Evolutionary conservation across 2,113 vertebrate species (phyloP).

Genomic region (Cromileptes altivelis): DNA sequence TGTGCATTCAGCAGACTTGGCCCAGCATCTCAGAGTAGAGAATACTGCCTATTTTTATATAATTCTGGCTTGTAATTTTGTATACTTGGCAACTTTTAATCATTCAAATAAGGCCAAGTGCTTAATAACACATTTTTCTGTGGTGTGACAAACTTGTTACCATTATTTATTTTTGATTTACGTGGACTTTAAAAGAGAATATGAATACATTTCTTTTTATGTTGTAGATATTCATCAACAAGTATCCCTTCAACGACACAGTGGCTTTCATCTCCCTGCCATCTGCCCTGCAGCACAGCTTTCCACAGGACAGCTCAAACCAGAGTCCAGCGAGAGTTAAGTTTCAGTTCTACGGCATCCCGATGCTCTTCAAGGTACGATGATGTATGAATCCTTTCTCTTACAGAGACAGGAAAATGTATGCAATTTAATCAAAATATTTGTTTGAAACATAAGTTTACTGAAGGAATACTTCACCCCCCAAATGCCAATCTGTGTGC

Average conservation of each 20-base stretch:
- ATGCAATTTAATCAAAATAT: background rate
- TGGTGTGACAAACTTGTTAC: too few species aligned
- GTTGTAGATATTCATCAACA: constrained; percentile 86
- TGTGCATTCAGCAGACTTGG: too few species aligned
- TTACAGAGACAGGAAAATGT: background rate
- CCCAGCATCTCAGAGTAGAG: too few species aligned
- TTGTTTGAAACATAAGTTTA: background rate
- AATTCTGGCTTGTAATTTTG: too few species aligned
- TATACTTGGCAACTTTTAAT: too few species aligned
- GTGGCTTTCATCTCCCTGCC: constrained; percentile 90
- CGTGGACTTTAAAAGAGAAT: background rate
- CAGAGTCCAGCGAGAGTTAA: constrained; percentile 82
- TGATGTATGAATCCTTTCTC: background rate
- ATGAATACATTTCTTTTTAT: background rate
- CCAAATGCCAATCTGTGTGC: too few species aligned
- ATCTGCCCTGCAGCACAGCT: constrained; percentile 79
- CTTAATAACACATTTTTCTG: too few species aligned
- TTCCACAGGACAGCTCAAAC: constrained; percentile 58
- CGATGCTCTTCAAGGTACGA: constrained; percentile 87
- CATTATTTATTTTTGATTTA: too few species aligned
- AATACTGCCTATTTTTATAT: too few species aligned
- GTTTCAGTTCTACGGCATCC: constrained; percentile 90
- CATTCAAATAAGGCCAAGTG: too few species aligned
- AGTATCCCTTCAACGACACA: constrained; percentile 72
- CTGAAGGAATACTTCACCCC: too few species aligned